A percentile compares a stretch with the other conserved stretches of the same genome.
phyloP scores from a whole-genome alignment of 92 coral and sea anemone species.

The Palythoa grandis region DNA sequence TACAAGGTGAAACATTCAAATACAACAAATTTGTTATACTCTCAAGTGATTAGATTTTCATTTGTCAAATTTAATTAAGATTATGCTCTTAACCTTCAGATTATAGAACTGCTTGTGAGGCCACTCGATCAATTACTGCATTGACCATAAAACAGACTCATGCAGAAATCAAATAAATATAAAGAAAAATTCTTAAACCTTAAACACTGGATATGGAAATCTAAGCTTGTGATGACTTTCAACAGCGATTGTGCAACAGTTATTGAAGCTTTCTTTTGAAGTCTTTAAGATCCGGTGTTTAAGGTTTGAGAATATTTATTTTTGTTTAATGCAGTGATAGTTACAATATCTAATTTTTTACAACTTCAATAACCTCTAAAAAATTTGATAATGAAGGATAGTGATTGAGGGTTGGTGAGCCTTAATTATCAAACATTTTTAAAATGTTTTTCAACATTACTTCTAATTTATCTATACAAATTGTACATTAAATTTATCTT shows the following conservation, averaged over 20 bases:
- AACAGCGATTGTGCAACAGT: background rate
- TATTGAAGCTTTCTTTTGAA: background rate
- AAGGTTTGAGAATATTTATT: background rate
- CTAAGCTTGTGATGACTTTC: background rate
- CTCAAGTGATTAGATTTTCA: background rate
- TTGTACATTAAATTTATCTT: too few relatives aligned
- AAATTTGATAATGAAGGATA: background rate
- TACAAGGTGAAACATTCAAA: constrained; percentile 7
- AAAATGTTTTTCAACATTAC: too few relatives aligned
- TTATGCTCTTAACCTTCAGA: background rate
- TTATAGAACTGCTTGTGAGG: too few relatives aligned
- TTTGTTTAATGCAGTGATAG: background rate
- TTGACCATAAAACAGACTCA: too few relatives aligned
- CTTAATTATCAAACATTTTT: background rate
- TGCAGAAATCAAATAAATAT: too few relatives aligned
- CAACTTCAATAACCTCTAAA: background rate
- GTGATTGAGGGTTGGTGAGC: background rate
- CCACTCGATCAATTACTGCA: too few relatives aligned
- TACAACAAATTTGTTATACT: background rate
- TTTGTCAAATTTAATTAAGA: background rate
- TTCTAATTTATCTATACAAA: background rate
- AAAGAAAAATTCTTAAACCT: background rate
- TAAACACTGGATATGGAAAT: background rate
- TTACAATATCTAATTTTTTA: background rate
- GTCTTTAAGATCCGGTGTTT: background rate